These are phyloP conservation scores for Caenorhabditis briggsae DNA, from an alignment of 1,140 invertebrate species.

Conservation along the genomic window DNA sequence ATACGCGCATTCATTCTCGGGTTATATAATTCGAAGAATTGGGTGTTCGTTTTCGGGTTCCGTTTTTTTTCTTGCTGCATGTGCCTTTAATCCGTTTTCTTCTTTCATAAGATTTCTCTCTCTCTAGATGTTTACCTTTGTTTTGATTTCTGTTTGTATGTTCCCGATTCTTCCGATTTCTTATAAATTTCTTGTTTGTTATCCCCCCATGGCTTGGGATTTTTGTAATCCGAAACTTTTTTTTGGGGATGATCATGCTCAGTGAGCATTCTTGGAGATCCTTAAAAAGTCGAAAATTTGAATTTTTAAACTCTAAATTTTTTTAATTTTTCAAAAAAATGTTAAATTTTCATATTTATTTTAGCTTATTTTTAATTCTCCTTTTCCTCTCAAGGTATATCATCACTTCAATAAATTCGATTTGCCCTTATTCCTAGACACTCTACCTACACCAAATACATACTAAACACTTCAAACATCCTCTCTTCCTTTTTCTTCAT, in stretches of 20 bases:
- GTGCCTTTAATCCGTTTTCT: neutral
- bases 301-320: no score
- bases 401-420: no score
- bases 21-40: neutral
- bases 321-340: no score
- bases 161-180: neutral
- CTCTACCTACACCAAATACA: no score
- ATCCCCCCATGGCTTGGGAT: neutral
- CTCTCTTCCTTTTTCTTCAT: no score
- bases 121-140: slow-evolving; percentile 6
- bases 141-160: slow-evolving; percentile 34
- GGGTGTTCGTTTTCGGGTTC: neutral
- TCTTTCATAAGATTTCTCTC: neutral
- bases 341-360: neutral
- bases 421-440: no score
- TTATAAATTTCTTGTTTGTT: slow-evolving; percentile 5
- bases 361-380: no score
- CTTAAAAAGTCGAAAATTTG: neutral
- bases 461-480: no score
- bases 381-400: no score
- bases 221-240: slow-evolving; percentile 44
- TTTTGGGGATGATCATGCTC: neutral
- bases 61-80: neutral
- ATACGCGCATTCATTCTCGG: neutral
- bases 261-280: neutral